These are phyloP conservation scores for Exephanes ischioxanthus DNA, from an alignment of 2,888 invertebrate genomes.

Conservation along the genomic window DNA sequence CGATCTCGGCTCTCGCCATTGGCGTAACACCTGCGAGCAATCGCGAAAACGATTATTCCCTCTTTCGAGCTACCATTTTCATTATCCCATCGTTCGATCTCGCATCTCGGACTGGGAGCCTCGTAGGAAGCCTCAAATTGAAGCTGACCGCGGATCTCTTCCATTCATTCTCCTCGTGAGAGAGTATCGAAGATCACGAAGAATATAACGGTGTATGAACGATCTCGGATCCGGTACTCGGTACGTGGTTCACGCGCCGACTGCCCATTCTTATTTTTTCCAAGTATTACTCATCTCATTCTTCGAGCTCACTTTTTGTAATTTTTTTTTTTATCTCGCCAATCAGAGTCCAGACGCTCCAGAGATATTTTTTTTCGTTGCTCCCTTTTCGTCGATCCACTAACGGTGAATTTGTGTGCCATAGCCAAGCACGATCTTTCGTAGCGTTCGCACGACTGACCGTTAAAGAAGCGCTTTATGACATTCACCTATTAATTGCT, in stretches of 20 bases:
- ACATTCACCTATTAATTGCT: background rate
- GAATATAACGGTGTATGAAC: background rate
- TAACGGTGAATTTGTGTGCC: slow-evolving; percentile 29
- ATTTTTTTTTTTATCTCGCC: background rate
- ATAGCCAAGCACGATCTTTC: background rate
- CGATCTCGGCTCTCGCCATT: background rate
- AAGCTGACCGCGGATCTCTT: background rate
- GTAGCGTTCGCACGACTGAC: slow-evolving; percentile 8
- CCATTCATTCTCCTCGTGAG: slow-evolving; percentile 3
- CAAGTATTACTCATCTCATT: slow-evolving; percentile 2
- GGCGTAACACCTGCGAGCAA: slow-evolving; percentile 14
- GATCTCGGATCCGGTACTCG: slow-evolving; percentile 9
- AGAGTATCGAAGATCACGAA: background rate
- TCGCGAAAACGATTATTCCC: background rate
- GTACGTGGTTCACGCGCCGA: slow-evolving; percentile 4
- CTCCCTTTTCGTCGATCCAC: slow-evolving; percentile 7
- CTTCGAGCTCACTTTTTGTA: background rate
- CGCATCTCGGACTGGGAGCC: background rate
- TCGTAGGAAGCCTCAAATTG: background rate
- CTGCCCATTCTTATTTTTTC: background rate
- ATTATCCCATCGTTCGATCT: background rate
- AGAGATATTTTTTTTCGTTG: background rate
- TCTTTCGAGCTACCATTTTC: background rate
- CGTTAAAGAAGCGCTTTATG: background rate
- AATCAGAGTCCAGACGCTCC: background rate